phyloP scores from a whole-genome alignment of 2,113 vertebrate genomes.

The Oceanites oceanicus region DNA sequence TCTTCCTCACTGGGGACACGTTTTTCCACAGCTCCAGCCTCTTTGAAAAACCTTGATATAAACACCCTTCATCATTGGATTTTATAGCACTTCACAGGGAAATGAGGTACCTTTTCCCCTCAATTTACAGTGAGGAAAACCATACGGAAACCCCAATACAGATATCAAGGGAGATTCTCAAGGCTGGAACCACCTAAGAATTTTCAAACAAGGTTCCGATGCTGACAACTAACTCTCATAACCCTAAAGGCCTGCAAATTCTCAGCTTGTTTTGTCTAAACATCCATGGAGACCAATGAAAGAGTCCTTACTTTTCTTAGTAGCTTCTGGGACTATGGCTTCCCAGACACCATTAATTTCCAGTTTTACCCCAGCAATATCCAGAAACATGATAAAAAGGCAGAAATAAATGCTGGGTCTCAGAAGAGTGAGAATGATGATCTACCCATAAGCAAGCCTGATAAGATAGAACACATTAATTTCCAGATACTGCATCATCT shows the following conservation, averaged over 20 bases:
- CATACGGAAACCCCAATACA: neutral
- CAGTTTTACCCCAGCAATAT: neutral
- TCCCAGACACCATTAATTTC: neutral
- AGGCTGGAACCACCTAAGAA: neutral
- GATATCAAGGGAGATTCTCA: neutral
- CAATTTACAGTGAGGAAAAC: neutral
- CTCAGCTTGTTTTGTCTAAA: neutral
- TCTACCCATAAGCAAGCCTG: neutral
- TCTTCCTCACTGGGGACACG: neutral
- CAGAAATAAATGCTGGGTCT: neutral
- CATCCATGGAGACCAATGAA: neutral
- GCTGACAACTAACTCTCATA: neutral
- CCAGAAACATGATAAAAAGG: neutral
- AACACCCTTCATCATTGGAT: neutral
- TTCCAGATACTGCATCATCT: neutral
- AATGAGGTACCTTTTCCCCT: neutral
- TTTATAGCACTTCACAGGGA: neutral
- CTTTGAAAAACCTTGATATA: neutral
- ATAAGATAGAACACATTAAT: neutral
- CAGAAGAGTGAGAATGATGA: neutral
- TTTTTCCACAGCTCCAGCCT: neutral
- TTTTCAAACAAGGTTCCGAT: neutral
- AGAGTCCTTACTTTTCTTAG: neutral
- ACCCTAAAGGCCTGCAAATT: neutral
- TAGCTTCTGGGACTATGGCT: neutral